A percentile compares a stretch with the other conserved stretches of the same genome.
These are phyloP conservation scores for Lypha dubia DNA, from an alignment of 2,888 invertebrate species.

Conservation along the genomic window DNA sequence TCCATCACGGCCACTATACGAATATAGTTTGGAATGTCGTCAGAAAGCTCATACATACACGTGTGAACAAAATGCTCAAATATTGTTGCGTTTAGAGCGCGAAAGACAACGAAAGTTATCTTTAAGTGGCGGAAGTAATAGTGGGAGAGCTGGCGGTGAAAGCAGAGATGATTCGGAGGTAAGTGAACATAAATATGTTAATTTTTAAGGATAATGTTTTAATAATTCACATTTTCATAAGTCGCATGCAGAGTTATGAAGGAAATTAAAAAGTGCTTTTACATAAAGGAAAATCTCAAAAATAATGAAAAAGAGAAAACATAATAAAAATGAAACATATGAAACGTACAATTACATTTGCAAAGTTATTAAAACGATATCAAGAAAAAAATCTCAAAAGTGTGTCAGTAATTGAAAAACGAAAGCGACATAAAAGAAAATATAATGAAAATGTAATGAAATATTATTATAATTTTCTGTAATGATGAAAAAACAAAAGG, in stretches of 20 bases:
- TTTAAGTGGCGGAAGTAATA: conserved; percentile 73
- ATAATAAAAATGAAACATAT: too few relatives aligned
- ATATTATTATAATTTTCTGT: too few relatives aligned
- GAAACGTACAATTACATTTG: not conserved
- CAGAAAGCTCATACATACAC: conserved; percentile 84
- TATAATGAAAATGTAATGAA: too few relatives aligned
- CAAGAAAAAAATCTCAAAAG: not conserved
- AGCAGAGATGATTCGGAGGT: conserved; percentile 71
- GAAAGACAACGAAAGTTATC: conserved; percentile 82
- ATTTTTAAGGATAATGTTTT: conserved; percentile 1
- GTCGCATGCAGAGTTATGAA: not conserved
- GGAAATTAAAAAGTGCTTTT: not conserved
- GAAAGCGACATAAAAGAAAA: too few relatives aligned
- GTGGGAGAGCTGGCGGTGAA: conserved; percentile 38
- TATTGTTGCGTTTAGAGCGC: conserved; percentile 83
- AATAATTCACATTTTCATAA: not conserved
- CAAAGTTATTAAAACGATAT: not conserved
- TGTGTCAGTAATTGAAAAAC: not conserved
- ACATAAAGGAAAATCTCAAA: not conserved
- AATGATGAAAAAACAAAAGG: too few relatives aligned
- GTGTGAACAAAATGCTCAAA: conserved; percentile 84
- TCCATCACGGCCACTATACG: conserved; percentile 82
- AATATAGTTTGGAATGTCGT: conserved; percentile 84
- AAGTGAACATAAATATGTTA: conserved; percentile 14
- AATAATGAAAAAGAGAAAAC: not conserved